These are phyloP conservation scores for Diceros bicornis DNA, from an alignment of 2,797 vertebrate genomes.

Conservation along the genomic window DNA sequence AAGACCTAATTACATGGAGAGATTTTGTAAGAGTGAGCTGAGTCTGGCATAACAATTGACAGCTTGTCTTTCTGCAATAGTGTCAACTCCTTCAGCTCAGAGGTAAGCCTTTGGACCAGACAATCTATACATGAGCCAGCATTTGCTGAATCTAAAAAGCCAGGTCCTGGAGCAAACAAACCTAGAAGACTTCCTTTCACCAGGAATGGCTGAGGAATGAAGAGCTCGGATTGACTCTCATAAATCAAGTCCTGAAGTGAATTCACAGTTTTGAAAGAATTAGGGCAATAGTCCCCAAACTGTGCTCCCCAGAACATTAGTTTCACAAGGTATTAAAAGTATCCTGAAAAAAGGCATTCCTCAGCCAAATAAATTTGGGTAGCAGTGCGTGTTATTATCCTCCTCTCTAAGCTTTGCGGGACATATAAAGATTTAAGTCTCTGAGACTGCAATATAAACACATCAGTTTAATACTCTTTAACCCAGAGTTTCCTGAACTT, in stretches of 20 bases:
- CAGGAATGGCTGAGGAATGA: neutral
- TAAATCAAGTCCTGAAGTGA: neutral
- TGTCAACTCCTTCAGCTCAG: neutral
- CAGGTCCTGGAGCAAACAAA: neutral
- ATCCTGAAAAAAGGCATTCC: neutral
- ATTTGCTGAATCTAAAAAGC: neutral
- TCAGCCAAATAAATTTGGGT: neutral
- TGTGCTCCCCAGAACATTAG: neutral
- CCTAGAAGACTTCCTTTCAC: neutral
- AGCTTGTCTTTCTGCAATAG: neutral
- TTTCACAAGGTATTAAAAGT: neutral
- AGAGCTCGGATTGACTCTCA: neutral
- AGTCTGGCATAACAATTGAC: neutral
- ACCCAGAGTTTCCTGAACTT: neutral
- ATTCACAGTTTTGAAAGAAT: neutral
- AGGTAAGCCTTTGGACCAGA: neutral
- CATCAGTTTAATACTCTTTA: neutral
- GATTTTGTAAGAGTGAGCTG: neutral
- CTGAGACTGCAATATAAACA: neutral
- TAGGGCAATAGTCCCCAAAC: neutral
- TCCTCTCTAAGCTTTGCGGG: neutral
- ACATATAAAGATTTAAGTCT: neutral
- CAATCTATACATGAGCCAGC: neutral
- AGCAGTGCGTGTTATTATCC: neutral
- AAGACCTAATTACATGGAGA: conserved; percentile 41